Evolutionary conservation across 2,888 invertebrate genomes (phyloP).

Genomic region (Hymenopus coronatus): DNA sequence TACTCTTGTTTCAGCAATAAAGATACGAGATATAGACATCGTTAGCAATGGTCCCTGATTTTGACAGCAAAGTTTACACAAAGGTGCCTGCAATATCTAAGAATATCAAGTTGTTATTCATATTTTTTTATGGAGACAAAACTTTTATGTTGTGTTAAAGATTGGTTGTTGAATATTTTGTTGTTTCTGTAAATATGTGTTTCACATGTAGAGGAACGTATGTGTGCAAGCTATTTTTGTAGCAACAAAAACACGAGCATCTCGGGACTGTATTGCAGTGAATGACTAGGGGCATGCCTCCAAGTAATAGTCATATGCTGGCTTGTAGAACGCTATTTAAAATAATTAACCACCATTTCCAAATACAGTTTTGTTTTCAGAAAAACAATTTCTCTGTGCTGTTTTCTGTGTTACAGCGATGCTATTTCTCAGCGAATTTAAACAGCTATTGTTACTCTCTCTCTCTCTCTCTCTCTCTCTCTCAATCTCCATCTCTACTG

Average conservation of each 20-base stretch:
- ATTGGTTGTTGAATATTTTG: background rate
- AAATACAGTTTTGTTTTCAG: background rate
- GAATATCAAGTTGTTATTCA: background rate
- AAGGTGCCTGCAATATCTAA: too few relatives aligned
- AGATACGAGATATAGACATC: too few relatives aligned
- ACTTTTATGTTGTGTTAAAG: background rate
- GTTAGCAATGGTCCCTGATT: too few relatives aligned
- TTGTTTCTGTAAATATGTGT: background rate
- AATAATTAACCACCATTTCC: too few relatives aligned
- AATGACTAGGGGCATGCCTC: background rate
- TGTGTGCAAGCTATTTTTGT: background rate
- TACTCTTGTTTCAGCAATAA: too few relatives aligned
- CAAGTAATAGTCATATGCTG: background rate
- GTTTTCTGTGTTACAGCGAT: too few relatives aligned
- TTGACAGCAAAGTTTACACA: too few relatives aligned
- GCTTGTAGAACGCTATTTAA: background rate
- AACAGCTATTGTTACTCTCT: too few relatives aligned
- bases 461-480: too few relatives aligned
- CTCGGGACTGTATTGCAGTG: background rate
- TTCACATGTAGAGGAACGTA: background rate
- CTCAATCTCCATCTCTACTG: too few relatives aligned
- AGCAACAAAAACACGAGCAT: background rate
- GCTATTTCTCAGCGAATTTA: too few relatives aligned
- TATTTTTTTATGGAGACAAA: background rate
- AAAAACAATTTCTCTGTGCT: background rate